phyloP scores from a whole-genome alignment of 2,113 vertebrate genomes.

The Dasyornis broadbenti region DNA sequence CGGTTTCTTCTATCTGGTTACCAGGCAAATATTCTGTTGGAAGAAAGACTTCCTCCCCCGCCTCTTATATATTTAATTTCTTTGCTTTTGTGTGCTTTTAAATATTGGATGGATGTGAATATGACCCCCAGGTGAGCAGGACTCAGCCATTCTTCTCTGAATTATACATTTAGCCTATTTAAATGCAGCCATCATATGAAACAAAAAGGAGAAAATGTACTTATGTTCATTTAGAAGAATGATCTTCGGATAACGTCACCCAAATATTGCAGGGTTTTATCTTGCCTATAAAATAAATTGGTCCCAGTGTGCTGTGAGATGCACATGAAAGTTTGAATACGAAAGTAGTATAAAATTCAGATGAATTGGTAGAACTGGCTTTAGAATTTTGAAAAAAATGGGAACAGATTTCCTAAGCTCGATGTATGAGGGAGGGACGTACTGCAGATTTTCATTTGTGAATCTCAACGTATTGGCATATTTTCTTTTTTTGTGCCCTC shows the following conservation, averaged over 20 bases:
- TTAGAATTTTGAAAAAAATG: not conserved
- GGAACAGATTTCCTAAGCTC: not conserved
- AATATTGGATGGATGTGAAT: constrained; percentile 28
- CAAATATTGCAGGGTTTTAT: constrained; percentile 34
- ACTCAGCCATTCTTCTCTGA: constrained; percentile 1
- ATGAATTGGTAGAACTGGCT: not conserved
- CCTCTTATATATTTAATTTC: constrained; percentile 35
- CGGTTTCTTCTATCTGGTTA: not conserved
- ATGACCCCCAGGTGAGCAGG: constrained; percentile 18
- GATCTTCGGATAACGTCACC: constrained; percentile 37
- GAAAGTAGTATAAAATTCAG: constrained; percentile 27
- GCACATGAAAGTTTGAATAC: constrained; percentile 29
- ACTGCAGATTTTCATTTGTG: not conserved
- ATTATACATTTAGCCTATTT: constrained; percentile 20
- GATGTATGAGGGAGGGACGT: not conserved
- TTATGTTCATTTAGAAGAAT: constrained; percentile 23
- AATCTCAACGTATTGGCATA: not conserved
- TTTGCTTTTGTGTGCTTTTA: constrained; percentile 19
- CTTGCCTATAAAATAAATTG: constrained; percentile 46
- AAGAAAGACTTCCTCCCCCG: not conserved
- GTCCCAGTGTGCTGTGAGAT: constrained; percentile 28
- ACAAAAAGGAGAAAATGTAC: constrained; percentile 13
- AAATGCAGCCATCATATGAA: constrained; percentile 8
- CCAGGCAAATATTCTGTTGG: constrained; percentile 12
- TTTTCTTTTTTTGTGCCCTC: not conserved